These are phyloP conservation scores for Orthonyx spaldingii DNA, from an alignment of 2,113 vertebrate species.

Conservation along the genomic window DNA sequence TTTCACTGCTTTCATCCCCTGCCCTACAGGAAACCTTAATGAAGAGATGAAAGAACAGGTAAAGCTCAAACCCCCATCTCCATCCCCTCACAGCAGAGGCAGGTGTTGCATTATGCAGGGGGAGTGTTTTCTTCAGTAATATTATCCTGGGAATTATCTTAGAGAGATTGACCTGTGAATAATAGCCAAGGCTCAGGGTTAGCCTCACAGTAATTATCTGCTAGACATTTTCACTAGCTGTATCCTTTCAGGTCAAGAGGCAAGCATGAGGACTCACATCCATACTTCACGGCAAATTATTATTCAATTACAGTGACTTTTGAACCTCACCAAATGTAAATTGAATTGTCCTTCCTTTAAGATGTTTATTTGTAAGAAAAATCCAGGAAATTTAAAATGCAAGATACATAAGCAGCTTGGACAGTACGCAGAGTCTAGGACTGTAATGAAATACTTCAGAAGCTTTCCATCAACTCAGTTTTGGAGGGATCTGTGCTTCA, in stretches of 20 bases:
- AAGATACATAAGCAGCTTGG: neutral
- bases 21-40: neutral
- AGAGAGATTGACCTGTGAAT: constrained; percentile 76
- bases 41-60: neutral
- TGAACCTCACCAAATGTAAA: constrained; percentile 1
- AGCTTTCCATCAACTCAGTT: neutral
- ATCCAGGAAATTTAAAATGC: neutral
- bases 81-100: neutral
- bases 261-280: neutral
- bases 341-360: constrained; percentile 6
- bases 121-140: constrained; percentile 48
- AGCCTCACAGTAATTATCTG: constrained; percentile 72
- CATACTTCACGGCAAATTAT: constrained; percentile 34
- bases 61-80: neutral
- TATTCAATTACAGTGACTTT: constrained; percentile 36
- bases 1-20: neutral
- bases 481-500: neutral
- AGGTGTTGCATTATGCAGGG: constrained; percentile 52
- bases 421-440: neutral
- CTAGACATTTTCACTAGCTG: constrained; percentile 65
- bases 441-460: neutral
- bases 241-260: constrained; percentile 66
- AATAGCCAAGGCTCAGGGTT: constrained; percentile 75
- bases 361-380: neutral
- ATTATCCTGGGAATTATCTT: constrained; percentile 72